phyloP scores from a whole-genome alignment of 2,888 invertebrate species.

The Herminia tarsipennalis region DNA sequence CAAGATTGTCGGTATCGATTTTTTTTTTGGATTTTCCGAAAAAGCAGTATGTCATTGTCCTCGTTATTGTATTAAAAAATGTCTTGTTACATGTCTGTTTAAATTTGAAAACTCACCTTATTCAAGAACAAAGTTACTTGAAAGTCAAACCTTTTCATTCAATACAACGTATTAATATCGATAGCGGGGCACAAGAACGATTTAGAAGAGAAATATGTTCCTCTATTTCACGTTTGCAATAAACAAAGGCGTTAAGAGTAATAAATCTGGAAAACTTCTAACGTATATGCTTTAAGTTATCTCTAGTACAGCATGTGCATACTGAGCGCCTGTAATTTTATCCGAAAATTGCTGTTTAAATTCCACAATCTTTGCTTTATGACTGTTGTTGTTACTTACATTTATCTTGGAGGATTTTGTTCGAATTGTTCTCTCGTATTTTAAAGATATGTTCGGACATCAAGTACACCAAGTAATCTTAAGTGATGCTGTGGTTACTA shows the following conservation, averaged over 20 bases:
- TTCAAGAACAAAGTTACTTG: not conserved
- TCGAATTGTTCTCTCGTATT: not conserved
- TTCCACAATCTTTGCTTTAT: conserved; percentile 29
- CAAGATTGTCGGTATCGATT: too few species aligned
- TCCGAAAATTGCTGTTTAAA: conserved; percentile 29
- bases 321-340: conserved; percentile 23
- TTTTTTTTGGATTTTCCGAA: too few species aligned
- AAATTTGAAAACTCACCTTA: not conserved
- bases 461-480: too few species aligned
- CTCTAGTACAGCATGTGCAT: conserved; percentile 24
- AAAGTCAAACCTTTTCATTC: not conserved
- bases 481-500: not conserved
- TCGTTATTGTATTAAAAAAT: too few species aligned
- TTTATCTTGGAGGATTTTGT: conserved; percentile 9
- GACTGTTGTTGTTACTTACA: conserved; percentile 26
- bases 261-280: conserved; percentile 35
- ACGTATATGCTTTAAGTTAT: conserved; percentile 20
- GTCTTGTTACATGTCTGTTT: too few species aligned
- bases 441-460: not conserved
- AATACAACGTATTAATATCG: too few species aligned
- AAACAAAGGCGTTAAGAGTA: conserved; percentile 22
- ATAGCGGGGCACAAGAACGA: not conserved
- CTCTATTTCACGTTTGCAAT: conserved; percentile 15
- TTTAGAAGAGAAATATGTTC: not conserved
- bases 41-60: too few species aligned